Conservation (phyloP, 2,888 invertebrate genomes). For the Zaprionus lineosus region DNA sequence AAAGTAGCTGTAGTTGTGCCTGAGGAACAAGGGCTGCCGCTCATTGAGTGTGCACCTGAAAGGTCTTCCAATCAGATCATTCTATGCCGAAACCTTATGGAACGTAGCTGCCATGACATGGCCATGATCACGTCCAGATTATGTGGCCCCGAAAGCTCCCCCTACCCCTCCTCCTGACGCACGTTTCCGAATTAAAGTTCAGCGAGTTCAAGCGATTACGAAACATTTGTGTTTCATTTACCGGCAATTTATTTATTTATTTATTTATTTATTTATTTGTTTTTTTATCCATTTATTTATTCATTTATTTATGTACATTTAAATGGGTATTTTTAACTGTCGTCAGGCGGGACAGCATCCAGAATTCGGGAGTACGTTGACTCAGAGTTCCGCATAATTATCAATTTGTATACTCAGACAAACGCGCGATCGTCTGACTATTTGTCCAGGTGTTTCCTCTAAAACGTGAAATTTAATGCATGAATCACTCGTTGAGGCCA, state of each 20-base stretch:
- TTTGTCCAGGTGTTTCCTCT: constrained; percentile 72
- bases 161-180: too few species aligned
- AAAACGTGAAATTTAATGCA: constrained; percentile 51
- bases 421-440: constrained; percentile 32
- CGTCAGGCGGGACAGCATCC: constrained; percentile 45
- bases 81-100: too few species aligned
- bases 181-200: too few species aligned
- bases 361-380: constrained; percentile 36
- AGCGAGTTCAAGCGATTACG: constrained; percentile 11
- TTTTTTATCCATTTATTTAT: too few species aligned
- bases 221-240: constrained; percentile 9
- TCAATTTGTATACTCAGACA: constrained; percentile 24
- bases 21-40: too few species aligned
- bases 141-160: too few species aligned
- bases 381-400: constrained; percentile 26
- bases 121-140: too few species aligned
- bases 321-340: too few species aligned
- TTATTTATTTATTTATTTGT: constrained; percentile 5
- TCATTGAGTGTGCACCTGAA: too few species aligned
- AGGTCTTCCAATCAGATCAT: too few species aligned
- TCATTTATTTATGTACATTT: constrained; percentile 21
- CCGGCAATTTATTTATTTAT: not conserved
- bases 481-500: constrained; percentile 53
- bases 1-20: too few species aligned
- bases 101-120: too few species aligned